phyloP scores from a whole-genome alignment of 2,113 vertebrate genomes.

The Paramisgurnus dabryanus region DNA sequence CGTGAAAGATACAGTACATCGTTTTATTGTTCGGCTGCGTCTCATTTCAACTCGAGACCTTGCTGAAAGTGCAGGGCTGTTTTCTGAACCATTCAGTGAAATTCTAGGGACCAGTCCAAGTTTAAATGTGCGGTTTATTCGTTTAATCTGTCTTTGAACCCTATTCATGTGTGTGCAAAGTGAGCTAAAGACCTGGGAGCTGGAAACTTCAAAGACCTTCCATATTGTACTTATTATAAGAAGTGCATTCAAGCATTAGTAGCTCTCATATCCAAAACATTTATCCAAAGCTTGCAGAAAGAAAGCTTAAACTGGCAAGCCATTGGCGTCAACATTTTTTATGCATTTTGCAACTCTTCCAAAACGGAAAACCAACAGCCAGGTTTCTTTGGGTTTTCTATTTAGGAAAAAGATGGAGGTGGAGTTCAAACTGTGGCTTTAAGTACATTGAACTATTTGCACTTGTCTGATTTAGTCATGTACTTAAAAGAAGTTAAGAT shows the following conservation, averaged over 20 bases:
- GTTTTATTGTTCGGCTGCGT: conserved; percentile 63
- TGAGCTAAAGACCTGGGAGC: conserved; percentile 31
- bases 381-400: background rate
- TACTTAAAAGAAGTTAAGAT: too few species aligned
- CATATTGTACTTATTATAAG: conserved; percentile 30
- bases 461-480: too few species aligned
- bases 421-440: background rate
- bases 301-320: conserved; percentile 34
- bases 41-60: conserved; percentile 48
- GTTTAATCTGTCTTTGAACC: conserved; percentile 17
- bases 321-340: conserved; percentile 22
- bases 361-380: background rate
- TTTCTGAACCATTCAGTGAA: conserved; percentile 16
- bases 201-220: conserved; percentile 31
- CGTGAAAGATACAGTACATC: conserved; percentile 48
- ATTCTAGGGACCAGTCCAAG: conserved; percentile 19
- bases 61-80: background rate
- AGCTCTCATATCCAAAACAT: conserved; percentile 18
- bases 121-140: conserved; percentile 18
- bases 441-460: too few species aligned
- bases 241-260: conserved; percentile 34
- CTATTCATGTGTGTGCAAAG: conserved; percentile 21
- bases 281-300: conserved; percentile 37
- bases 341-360: background rate
- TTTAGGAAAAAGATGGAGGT: background rate